Base-by-base conservation (phyloP, 2,888 invertebrate genomes). In the Coelinius sp. region DNA sequence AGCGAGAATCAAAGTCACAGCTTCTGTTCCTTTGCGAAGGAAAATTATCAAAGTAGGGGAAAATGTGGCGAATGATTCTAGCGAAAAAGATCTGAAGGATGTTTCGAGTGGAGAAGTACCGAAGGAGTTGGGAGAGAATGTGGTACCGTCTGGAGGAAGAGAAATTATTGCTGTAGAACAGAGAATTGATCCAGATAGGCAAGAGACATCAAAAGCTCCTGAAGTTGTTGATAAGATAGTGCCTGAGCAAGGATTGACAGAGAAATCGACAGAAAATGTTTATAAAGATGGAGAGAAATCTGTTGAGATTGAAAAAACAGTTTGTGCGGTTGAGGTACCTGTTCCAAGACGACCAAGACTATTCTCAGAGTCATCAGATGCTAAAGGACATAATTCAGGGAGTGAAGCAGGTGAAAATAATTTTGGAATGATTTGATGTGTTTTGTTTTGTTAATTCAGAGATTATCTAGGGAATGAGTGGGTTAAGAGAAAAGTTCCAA, bases 1-100 rank as follows among this genome's bases (percentile, higher is more conserved):
- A 3, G 92, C 93, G 64, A 90, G 94, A 86, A 93, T 94, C 79
- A 94, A 94, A 89, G 93, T 92, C 70, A 90, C 93, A 79, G 93
- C 93, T 53, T 92, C 93, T 75, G 89, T 94, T 76, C 92, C 93
- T 53, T 90, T 91, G 25, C 87, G 90, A 66, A 86, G 89, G 69
- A 90, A 75, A 68, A 12, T 49, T 8, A 65, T 41, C 31, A 52
- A 64, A 64, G 25, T 22, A 1, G 46, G 59, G 17, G 66, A 73
- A 31, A 63, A 66, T 52, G 44, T 14, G 14, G 46, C 8, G 8
- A 22, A 31, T 12, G 64, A 72, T 6, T n/a, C 17, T 8, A n/a
- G n/a, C n/a, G n/a, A n/a, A n/a, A n/a, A n/a, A n/a, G n/a, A n/a
- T 2, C 1, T 10, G 2, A 12, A 20, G 8, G 63, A 73, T 35